These are phyloP conservation scores for Melanogrammus aeglefinus DNA, from an alignment of 2,797 vertebrate genomes.

Conservation along the genomic window DNA sequence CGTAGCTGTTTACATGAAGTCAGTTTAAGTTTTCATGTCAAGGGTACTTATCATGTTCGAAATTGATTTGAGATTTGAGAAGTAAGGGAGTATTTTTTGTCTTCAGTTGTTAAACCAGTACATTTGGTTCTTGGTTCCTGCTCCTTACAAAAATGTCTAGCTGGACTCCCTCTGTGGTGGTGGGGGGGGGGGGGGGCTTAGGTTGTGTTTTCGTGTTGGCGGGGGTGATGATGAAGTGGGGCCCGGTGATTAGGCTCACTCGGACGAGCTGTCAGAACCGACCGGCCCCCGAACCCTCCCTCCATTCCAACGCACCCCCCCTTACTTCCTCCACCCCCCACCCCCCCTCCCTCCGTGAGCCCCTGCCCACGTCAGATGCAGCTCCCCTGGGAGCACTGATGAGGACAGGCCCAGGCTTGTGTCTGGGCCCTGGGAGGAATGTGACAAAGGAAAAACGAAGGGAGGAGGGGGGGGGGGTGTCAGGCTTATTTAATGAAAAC, in stretches of 20 bases:
- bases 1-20: too few relatives aligned
- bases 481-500: slow-evolving; percentile 59
- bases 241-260: slow-evolving; percentile 52
- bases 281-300: slow-evolving; percentile 21
- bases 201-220: slow-evolving; percentile 37
- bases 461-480: slow-evolving; percentile 11
- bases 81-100: slow-evolving; percentile 19
- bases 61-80: slow-evolving; percentile 31
- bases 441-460: slow-evolving; percentile 50
- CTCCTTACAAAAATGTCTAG: background rate
- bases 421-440: slow-evolving; percentile 63
- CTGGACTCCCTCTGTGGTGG: background rate
- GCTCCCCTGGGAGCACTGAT: slow-evolving; percentile 59
- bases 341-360: slow-evolving; percentile 61
- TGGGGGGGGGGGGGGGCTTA: slow-evolving; percentile 30
- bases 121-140: background rate
- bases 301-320: slow-evolving; percentile 26
- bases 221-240: slow-evolving; percentile 18
- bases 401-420: slow-evolving; percentile 68
- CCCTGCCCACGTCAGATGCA: slow-evolving; percentile 66
- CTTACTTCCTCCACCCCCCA: slow-evolving; percentile 49
- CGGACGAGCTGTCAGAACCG: slow-evolving; percentile 58
- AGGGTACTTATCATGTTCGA: too few relatives aligned
- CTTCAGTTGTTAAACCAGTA: background rate
- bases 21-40: too few relatives aligned